These are phyloP conservation scores for Brachionus plicatilis DNA, from an alignment of 1,140 invertebrate species.

Conservation along the genomic window DNA sequence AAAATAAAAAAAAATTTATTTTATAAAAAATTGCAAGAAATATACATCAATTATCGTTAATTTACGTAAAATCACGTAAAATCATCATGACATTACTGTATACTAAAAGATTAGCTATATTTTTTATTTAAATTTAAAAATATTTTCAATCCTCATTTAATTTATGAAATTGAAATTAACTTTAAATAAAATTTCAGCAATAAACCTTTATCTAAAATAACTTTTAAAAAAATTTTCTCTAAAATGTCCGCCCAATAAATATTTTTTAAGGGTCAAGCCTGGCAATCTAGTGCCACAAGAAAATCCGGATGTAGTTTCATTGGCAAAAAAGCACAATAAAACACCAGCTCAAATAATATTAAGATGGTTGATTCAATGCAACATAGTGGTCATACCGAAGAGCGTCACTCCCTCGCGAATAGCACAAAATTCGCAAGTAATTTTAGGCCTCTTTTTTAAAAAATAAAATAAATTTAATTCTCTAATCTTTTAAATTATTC, in stretches of 20 bases:
- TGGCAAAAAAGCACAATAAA: neutral
- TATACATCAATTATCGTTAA: no score
- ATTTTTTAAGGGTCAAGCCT: neutral
- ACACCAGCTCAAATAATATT: conserved; percentile 28
- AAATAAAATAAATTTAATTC: neutral
- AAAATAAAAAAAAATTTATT: no score
- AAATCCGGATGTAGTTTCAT: neutral
- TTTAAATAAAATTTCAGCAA: no score
- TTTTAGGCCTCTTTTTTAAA: neutral
- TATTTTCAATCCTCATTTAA: no score
- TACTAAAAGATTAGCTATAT: no score
- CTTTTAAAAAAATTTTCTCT: neutral
- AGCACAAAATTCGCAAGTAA: conserved; percentile 17
- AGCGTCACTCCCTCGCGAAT: neutral
- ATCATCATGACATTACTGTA: no score
- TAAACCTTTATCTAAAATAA: no score
- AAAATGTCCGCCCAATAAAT: neutral
- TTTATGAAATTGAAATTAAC: no score
- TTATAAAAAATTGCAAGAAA: no score
- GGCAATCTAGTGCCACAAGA: neutral
- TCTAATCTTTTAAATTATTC: neutral
- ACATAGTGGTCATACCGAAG: conserved; percentile 33
- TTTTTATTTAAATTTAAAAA: no score
- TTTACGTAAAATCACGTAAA: no score
- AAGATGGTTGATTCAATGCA: conserved; percentile 1